Percentiles rank a stretch among this genome's conserved stretches.
These are phyloP conservation scores for Pristis pectinata DNA, from an alignment of 2,797 vertebrate species.

Conservation along the genomic window DNA sequence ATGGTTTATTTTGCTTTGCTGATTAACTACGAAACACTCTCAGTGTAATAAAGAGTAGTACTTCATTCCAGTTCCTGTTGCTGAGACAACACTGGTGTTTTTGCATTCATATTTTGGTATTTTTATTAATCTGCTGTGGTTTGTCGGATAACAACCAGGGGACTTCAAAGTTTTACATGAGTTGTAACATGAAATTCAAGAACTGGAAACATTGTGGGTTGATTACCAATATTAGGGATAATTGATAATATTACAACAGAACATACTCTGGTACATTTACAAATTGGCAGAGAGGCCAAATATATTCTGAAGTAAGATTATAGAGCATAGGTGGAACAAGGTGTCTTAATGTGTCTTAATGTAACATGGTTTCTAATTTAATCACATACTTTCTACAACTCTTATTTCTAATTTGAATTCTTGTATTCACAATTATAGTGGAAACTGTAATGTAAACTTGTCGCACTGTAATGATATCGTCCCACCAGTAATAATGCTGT, in stretches of 20 bases:
- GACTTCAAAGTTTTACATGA: neutral
- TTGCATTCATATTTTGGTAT: neutral
- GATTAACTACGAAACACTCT: neutral
- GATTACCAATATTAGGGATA: too few relatives aligned
- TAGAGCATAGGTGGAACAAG: too few relatives aligned
- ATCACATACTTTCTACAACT: neutral
- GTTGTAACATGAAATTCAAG: neutral
- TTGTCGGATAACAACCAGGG: neutral
- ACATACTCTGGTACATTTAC: neutral
- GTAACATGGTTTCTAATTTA: neutral
- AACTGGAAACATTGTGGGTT: neutral
- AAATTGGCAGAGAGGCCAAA: neutral
- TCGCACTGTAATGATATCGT: neutral
- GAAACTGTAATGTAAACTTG: neutral
- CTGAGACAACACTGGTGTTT: neutral
- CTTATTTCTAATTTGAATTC: neutral
- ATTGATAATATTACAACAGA: neutral
- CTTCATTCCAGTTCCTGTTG: neutral
- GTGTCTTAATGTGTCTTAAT: neutral
- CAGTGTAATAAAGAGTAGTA: neutral
- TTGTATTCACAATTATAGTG: neutral
- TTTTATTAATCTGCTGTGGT: neutral
- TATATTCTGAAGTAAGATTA: neutral
- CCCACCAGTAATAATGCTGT: neutral
- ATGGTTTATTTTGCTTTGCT: neutral